Base-by-base conservation (phyloP, 2,113 vertebrate genomes). In the Gopherus evgoodei region DNA sequence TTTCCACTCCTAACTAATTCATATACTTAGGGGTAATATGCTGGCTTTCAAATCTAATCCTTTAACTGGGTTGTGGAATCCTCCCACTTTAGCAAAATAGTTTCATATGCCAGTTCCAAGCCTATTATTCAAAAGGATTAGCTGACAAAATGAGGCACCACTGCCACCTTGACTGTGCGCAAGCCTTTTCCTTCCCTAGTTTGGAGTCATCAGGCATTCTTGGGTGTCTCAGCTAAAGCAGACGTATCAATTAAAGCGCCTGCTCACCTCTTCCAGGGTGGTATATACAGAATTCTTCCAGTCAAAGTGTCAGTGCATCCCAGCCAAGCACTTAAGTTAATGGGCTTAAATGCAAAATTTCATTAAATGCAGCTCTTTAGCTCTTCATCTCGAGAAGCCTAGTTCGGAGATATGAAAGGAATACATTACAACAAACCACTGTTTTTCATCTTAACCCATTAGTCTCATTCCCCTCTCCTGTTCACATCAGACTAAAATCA, bases 1-100 rank as follows among this genome's bases (percentile, higher is more conserved):
- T 78, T 57, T 69, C 35, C 49, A 1, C 22, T 65, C 27, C 76
- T 56, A 35, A 62, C 42, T 54, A 56, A 82, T 5, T 35, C 78
- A 38, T 31, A 44, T 42, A 50, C 42, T 93, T 27, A 6, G 22
- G 83, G 86, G 83, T 56, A 47, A 75, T 1, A 88, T 29, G 2
- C n/a, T 3, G 47, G 81, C 81, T 90, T 94, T 62, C 83, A 57
- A 47, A 88, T 62, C 90, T 88, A 83, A 93, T 91, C 84, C 84
- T 87, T 88, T 94, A 90, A 94, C n/a, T 86, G 90, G 89, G 83
- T 86, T 85, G 81, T 1, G 4, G 89, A 95, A 93, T 83, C 83
- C 89, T 93, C 86, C 86, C 47, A 81, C 57, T 93, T 85, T 29
- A 88, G 86, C 72, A 72, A 65, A 91, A 87, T 38, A 87, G 94